Base-by-base conservation (phyloP, 2,113 vertebrate genomes). In the Peromyscus maniculatus region DNA sequence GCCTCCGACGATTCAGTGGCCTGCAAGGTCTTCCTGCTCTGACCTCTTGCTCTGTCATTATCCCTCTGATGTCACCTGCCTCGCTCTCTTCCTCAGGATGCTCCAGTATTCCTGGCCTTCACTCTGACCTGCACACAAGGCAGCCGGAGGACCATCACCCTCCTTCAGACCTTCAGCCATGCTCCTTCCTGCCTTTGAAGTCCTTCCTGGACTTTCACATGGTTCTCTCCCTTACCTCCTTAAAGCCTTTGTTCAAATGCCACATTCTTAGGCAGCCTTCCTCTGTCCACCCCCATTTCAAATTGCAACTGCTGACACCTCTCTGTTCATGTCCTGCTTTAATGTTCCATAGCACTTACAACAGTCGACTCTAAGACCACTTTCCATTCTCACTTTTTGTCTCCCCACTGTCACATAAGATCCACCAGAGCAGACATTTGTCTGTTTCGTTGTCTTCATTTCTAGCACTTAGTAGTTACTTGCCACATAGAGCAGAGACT, bases 181-280 rank as follows among this genome's bases (percentile, higher is more conserved):
- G 26, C 43, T 75, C 17, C 36, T 86, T 95, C 26, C 43, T 93
- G 87, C 75, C 39, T 87, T 94, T 97, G 86, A 94, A 80, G 62
- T 87, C 66, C 55, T 87, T 72, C 28, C 55, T 9, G 7, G 1
- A 78, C 36, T 39, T 77, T 82, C 57, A 57, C 43, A 24, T 3
- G 17, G 26, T 43, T 43, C 13, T 72, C 46, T 95, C 72, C 52
- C 46, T 93, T 7, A 7, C 11, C 62, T 43, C 43, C 66, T 86
- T 88, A 59, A 77, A 98, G 52, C 77, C 82, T 87, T n/a, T 91
- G 33, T 75, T 89, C 43, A 77, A 86, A 71, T 57, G n/a, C 8
- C 74, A 66, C 43, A 75, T 87, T 79, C 12, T 94, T 26, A 84
- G 12, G 66, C 57, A 92, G 33, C 36, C 16, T 69, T 79, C 72